Percentiles rank a stretch among this genome's conserved stretches.
Evolutionary conservation across 2,797 vertebrate genomes (phyloP).

Genomic region (Iguana delicatissima): DNA sequence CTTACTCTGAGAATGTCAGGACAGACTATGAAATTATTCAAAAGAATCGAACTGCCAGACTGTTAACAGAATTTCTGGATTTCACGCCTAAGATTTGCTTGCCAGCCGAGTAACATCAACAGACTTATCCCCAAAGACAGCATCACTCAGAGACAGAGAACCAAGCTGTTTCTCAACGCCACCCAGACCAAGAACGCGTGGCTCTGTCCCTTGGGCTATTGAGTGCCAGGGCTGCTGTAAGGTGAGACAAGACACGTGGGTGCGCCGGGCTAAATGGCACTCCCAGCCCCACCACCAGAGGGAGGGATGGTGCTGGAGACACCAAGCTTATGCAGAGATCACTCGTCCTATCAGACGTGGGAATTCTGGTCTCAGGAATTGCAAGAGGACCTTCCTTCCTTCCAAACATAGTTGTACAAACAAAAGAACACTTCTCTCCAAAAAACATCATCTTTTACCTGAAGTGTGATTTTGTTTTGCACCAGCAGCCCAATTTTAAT

Average conservation of each 20-base stretch:
- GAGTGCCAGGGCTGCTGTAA: not conserved
- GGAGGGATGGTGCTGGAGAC: too few species aligned
- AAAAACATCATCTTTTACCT: conserved; percentile 72
- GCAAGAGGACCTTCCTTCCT: not conserved
- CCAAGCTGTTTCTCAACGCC: not conserved
- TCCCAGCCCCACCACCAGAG: too few species aligned
- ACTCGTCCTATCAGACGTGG: too few species aligned
- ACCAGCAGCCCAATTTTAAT: conserved; percentile 98
- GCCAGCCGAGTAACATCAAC: not conserved
- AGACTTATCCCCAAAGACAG: not conserved
- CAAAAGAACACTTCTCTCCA: too few species aligned
- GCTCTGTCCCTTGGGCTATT: too few species aligned
- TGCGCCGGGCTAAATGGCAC: too few species aligned
- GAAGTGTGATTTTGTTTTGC: conserved; percentile 97
- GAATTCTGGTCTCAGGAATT: not conserved
- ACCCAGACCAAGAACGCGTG: too few species aligned
- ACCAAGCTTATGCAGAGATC: too few species aligned
- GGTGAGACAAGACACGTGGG: not conserved
- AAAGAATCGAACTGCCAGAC: not conserved
- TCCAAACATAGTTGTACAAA: too few species aligned
- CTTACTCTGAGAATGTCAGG: too few species aligned
- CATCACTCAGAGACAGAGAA: not conserved
- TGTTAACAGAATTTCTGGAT: not conserved
- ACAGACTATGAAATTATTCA: not conserved
- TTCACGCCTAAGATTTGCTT: not conserved